Conservation (phyloP, 1,140 invertebrate species). For the Mercenaria mercenaria region DNA sequence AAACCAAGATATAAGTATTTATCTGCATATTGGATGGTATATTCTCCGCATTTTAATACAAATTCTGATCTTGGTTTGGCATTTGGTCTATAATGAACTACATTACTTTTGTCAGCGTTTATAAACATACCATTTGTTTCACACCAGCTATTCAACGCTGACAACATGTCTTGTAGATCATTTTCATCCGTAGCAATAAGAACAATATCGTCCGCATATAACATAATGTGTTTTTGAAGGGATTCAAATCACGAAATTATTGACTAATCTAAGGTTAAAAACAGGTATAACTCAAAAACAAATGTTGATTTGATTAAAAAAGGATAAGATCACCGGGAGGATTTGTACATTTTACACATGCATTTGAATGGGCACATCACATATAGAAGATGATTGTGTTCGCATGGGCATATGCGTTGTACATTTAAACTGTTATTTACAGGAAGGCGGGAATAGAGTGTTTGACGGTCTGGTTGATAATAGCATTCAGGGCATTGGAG, state of each 20-base stretch:
- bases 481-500: neutral
- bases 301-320: no score
- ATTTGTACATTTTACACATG: no score
- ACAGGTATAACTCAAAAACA: no score
- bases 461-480: slow-evolving; percentile 39
- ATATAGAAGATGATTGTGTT: no score
- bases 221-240: no score
- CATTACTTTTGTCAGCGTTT: neutral
- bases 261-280: no score
- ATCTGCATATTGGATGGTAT: neutral
- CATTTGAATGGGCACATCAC: no score
- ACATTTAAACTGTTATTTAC: no score
- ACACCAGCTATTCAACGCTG: neutral
- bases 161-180: no score
- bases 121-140: neutral
- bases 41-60: neutral
- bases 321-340: no score
- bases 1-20: neutral
- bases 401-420: no score
- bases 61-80: neutral
- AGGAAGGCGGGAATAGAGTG: slow-evolving; percentile 9
- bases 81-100: slow-evolving; percentile 1
- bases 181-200: neutral
- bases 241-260: no score
- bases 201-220: neutral